Conservation (phyloP, 2,113 vertebrate species). For the Hemiprocne comata region DNA sequence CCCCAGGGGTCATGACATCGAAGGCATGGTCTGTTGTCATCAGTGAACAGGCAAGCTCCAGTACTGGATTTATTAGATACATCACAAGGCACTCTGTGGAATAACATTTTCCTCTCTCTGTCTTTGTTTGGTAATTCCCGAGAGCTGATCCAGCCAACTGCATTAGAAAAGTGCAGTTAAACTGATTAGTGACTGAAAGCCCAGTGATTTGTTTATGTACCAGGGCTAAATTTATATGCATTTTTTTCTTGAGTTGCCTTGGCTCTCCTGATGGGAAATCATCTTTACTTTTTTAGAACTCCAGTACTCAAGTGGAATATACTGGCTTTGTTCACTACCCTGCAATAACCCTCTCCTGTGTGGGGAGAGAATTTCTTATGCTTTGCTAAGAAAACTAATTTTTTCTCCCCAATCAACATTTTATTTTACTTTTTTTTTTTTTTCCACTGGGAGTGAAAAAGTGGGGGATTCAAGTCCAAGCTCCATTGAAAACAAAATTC, state of each 20-base stretch:
- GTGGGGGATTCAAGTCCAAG: neutral
- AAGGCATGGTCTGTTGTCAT: slow-evolving; percentile 29
- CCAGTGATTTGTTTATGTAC: slow-evolving; percentile 16
- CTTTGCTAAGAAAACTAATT: neutral
- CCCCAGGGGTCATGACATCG: slow-evolving; percentile 31
- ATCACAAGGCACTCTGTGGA: slow-evolving; percentile 44
- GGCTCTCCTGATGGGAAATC: neutral
- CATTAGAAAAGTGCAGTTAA: slow-evolving; percentile 24
- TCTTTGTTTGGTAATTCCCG: slow-evolving; percentile 32
- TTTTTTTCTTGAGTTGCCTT: neutral
- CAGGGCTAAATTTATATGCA: neutral
- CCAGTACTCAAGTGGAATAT: neutral
- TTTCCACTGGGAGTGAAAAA: neutral
- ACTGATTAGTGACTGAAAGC: slow-evolving; percentile 2
- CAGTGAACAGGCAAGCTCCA: neutral
- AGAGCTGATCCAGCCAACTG: slow-evolving; percentile 18
- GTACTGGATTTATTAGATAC: slow-evolving; percentile 47
- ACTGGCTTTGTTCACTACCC: neutral
- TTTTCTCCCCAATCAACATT: neutral
- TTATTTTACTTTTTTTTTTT: neutral
- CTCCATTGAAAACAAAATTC: neutral
- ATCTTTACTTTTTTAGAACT: neutral
- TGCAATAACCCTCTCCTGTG: neutral
- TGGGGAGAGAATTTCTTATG: neutral
- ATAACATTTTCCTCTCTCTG: slow-evolving; percentile 26